Evolutionary conservation across 1,140 invertebrate genomes (phyloP), one percentile per base, ranked within the genome.

Genomic region (Diprion similis): DNA sequence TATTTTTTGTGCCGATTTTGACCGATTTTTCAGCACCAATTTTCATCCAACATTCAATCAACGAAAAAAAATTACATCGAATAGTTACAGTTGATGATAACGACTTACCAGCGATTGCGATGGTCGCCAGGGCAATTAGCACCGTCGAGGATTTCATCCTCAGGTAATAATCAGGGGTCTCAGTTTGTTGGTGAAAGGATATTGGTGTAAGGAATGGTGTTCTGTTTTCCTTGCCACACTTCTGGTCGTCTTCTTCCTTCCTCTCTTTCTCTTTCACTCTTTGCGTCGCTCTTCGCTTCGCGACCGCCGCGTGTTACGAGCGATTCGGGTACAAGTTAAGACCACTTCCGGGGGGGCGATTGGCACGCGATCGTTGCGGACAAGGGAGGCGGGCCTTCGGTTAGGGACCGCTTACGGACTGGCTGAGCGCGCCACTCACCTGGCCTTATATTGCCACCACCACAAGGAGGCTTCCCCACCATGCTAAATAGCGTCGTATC

Each of bases 391-490:
- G 82, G 81, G 80, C 79, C 82, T 83, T 82, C 78, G 82, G 77
- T 77, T 85, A 84, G 82, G 79, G 81, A 86, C 81, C 86, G 85
- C 83, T 85, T 81, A 85, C 82, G 81, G 80, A 87, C 86, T 87
- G 87, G 84, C 85, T 79, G 80, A 79, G 77, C 83, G 78, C 81
- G 83, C 80, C 82, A 86, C 81, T 82, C 79, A 77, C 75, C 77
- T 73, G 75, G 81, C 81, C 80, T 88, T 88, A 88, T 88, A 88
- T 88, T 88, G 79, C 86, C 86, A 87, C 87, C 86, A 84, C 87
- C 85, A 87, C 83, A 73, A 68, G 72, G 11, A 24, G 19, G 37
- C 66, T 48, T 65, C 46, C 73, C 65, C 66, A 19, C 66, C 18
- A 15, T 19, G 13, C 13, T 11, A 45, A 68, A 19, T 13, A 11